A percentile compares a stretch with the other conserved stretches of the same genome.
phyloP scores from a whole-genome alignment of 2,888 invertebrate species.

The Calameuta filiformis region DNA sequence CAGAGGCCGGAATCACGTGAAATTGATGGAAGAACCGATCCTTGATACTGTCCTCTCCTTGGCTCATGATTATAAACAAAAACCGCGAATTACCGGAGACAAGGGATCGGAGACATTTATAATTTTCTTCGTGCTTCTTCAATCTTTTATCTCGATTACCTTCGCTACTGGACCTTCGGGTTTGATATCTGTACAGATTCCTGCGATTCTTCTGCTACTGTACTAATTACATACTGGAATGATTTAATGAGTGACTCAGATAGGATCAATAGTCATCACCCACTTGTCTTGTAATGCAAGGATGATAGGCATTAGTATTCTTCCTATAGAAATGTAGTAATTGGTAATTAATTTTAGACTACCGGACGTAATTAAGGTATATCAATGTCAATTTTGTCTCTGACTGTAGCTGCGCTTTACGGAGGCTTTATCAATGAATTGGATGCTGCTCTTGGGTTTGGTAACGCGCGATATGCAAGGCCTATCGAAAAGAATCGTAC shows the following conservation, averaged over 20 bases:
- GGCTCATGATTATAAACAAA: neutral
- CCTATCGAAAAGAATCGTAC: neutral
- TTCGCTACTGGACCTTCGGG: neutral
- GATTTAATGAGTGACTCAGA: neutral
- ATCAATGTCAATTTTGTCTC: neutral
- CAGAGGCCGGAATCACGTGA: slow-evolving; percentile 52
- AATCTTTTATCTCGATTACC: neutral
- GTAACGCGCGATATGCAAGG: neutral
- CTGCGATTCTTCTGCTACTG: neutral
- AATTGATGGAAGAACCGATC: slow-evolving; percentile 42
- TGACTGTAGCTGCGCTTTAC: neutral
- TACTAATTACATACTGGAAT: neutral
- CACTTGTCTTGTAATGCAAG: neutral
- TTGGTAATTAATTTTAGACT: neutral
- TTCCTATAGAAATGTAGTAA: neutral
- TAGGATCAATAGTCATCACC: neutral
- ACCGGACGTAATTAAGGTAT: neutral
- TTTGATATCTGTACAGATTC: neutral
- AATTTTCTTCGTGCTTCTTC: neutral
- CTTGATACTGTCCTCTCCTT: neutral
- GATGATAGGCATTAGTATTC: neutral
- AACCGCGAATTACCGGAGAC: neutral
- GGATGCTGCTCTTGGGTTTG: neutral
- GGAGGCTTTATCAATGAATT: neutral
- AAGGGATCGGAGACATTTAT: neutral